These are phyloP conservation scores for Fistularia commersonii DNA, from an alignment of 2,797 vertebrate species.

Conservation along the genomic window DNA sequence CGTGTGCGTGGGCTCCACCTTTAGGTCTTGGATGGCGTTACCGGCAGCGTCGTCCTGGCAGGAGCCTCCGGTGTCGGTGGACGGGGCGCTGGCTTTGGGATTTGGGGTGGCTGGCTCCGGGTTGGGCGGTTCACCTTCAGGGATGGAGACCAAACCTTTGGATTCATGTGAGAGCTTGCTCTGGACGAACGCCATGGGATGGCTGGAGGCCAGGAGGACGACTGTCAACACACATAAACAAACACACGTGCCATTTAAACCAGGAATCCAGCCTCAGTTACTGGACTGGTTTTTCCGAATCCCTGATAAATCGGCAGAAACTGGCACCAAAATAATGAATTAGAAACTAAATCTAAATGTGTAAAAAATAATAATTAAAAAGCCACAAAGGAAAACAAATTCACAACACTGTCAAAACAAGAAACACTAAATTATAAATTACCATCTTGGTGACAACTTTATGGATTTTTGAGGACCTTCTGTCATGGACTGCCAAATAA, in stretches of 20 bases:
- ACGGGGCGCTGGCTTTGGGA: slow-evolving; percentile 10
- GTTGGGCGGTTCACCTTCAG: slow-evolving; percentile 44
- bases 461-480: too few relatives aligned
- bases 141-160: slow-evolving; percentile 44
- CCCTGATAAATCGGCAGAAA: too few relatives aligned
- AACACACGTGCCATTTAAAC: background rate
- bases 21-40: slow-evolving; percentile 43
- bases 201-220: slow-evolving; percentile 64
- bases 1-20: slow-evolving; percentile 45
- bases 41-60: background rate
- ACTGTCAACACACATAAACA: slow-evolving; percentile 39
- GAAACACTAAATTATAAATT: too few relatives aligned
- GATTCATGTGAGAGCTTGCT: slow-evolving; percentile 59
- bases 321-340: too few relatives aligned
- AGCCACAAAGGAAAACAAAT: too few relatives aligned
- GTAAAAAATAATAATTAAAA: too few relatives aligned
- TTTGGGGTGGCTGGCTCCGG: slow-evolving; percentile 46
- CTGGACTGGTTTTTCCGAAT: too few relatives aligned
- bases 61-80: background rate
- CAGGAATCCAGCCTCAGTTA: background rate
- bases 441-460: too few relatives aligned
- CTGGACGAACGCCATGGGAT: slow-evolving; percentile 85
- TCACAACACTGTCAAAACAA: too few relatives aligned
- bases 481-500: too few relatives aligned
- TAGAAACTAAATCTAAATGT: too few relatives aligned